Evolutionary conservation across 2,113 vertebrate genomes (phyloP).

Genomic region (Crocuta crocuta): DNA sequence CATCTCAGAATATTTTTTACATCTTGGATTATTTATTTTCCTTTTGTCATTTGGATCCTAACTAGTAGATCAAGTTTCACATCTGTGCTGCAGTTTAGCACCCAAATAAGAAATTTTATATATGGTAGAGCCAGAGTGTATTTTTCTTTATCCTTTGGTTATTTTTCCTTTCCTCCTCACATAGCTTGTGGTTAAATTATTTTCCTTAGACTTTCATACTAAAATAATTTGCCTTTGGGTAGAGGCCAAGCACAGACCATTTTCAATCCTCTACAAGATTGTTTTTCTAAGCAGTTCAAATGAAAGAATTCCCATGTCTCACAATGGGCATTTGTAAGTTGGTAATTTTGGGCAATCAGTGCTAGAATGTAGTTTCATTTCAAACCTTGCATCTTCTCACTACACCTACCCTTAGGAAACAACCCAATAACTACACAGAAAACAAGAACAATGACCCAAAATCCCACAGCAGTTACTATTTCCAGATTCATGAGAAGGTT

Average conservation of each 20-base stretch:
- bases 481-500: slow-evolving; percentile 18
- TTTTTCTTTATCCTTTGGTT: slow-evolving; percentile 74
- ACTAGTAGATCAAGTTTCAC: slow-evolving; percentile 53
- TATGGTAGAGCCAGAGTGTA: slow-evolving; percentile 37
- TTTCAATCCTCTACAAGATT: slow-evolving; percentile 58
- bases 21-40: slow-evolving; percentile 55
- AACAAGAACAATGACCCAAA: background rate
- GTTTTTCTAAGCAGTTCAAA: slow-evolving; percentile 60
- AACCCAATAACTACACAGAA: background rate
- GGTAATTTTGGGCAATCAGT: slow-evolving; percentile 9
- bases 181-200: slow-evolving; percentile 76
- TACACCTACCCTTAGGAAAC: background rate
- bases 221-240: slow-evolving; percentile 80
- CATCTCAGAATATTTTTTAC: slow-evolving; percentile 8
- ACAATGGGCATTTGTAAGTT: slow-evolving; percentile 46
- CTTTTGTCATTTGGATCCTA: slow-evolving; percentile 40
- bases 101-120: slow-evolving; percentile 52
- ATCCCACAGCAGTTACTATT: background rate
- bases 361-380: slow-evolving; percentile 11
- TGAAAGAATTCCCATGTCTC: slow-evolving; percentile 48
- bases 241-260: slow-evolving; percentile 67
- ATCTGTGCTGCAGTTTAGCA: slow-evolving; percentile 58
- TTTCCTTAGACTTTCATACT: slow-evolving; percentile 74
- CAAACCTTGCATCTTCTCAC: slow-evolving; percentile 19
- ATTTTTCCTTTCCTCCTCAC: slow-evolving; percentile 75